These are phyloP conservation scores for Tringa solitaria DNA, from an alignment of 2,113 vertebrate species.

Conservation along the genomic window DNA sequence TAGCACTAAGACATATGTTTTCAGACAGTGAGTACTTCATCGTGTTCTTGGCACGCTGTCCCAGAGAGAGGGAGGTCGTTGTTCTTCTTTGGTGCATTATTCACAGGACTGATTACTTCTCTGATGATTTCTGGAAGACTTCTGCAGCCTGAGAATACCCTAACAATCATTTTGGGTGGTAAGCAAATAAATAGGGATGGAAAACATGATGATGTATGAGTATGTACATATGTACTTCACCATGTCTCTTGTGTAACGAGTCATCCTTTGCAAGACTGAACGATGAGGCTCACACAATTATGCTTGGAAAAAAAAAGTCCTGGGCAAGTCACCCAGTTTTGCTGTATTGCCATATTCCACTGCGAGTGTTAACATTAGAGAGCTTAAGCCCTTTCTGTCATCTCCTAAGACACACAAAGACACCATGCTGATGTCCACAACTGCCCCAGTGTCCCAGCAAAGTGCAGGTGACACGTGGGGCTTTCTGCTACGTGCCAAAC, in stretches of 20 bases:
- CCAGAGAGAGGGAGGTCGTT: background rate
- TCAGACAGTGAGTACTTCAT: constrained; percentile 31
- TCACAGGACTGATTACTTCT: constrained; percentile 11
- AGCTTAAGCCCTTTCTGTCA: background rate
- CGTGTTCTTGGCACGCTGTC: background rate
- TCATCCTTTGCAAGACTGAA: background rate
- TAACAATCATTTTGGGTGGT: constrained; percentile 13
- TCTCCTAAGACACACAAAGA: background rate
- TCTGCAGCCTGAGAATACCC: constrained; percentile 14
- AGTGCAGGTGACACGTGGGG: background rate
- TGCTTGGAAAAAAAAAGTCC: background rate
- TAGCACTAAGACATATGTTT: constrained; percentile 31
- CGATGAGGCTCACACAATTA: background rate
- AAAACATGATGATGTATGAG: constrained; percentile 28
- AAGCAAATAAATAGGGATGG: constrained; percentile 6
- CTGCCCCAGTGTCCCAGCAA: background rate
- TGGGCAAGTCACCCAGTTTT: background rate
- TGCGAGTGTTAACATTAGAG: background rate
- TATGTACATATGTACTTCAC: background rate
- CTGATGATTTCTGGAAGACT: constrained; percentile 21
- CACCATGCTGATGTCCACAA: background rate
- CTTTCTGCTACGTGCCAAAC: fast-evolving
- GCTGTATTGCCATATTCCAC: background rate
- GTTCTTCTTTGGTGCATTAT: background rate
- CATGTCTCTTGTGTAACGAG: background rate